Evolutionary conservation across 2,888 invertebrate genomes (phyloP), one percentile per base, ranked within the genome.

Genomic region (Melieria omissa): DNA sequence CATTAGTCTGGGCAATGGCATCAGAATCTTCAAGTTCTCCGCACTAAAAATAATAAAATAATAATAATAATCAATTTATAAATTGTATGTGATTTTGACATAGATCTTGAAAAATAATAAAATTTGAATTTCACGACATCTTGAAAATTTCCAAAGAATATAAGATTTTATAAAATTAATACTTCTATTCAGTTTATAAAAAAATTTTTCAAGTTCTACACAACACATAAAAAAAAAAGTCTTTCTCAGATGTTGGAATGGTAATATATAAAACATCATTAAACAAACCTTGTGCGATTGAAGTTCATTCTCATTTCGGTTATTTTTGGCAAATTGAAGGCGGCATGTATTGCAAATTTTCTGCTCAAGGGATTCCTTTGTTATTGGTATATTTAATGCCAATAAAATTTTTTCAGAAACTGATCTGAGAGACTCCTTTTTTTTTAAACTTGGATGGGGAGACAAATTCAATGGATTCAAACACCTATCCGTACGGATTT

Each of bases 401-500:
- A 16, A n/a, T 57, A 57, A 57, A 16, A 12, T 9, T n/a, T 57
- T 9, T 14, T 9, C 29, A 8, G 16, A 41, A 9, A 61, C 61
- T 61, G 14, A 8, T 14, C 61, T 29, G 12, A 61, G 3, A 8
- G n/a, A 12, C 14, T 12, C 57, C 12, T 14, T 57, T 8, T 61
- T 57, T 57, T 57, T 57, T 57, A 14, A 12, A 12, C 14, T 61
- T 61, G 42, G 61, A 61, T 61, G 61, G 10, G 41, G 12, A 12
- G 41, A 12, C 10, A 61, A 44, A 9, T 61, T 29, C 10, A 61
- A 61, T 12, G 61, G 61, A 44, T 61, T 61, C 8, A 61, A 61
- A 41, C 61, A 61, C 14, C 57, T n/a, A 57, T 57, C 57, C 14
- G 57, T 57, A 12, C 57, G 57, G 29, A 57, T 57, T 57, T 57